Base-by-base conservation (phyloP, 2,113 vertebrate genomes). In the Cnemophilus loriae region DNA sequence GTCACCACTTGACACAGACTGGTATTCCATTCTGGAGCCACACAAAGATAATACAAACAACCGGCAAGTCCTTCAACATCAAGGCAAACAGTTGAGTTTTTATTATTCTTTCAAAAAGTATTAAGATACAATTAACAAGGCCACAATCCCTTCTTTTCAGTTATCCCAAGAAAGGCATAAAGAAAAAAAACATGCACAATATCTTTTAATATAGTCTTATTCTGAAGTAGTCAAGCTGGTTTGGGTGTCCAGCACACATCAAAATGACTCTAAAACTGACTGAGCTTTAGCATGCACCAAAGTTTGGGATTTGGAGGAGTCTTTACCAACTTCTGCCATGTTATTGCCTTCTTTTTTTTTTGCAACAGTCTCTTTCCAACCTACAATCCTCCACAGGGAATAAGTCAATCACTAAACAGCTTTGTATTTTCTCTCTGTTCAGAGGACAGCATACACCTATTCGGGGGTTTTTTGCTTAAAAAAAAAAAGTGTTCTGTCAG, bases 31-130 rank as follows among this genome's bases (percentile, higher is more conserved):
- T 70, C 68, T 71, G 85, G 80, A 95, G 73, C 64, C 68, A 90
- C 11, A 90, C 7, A 12, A 92, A 90, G 92, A 88, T 92, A 88
- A 90, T 18, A 93, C 85, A 96, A 94, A 94, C 68, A 95, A 90
- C 33, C 16, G 6, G 37, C 9, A 81, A 94, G 95, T 84, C 88
- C 95, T 96, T 95, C 95, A 90, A 56, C 24, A 74, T 46, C 50
- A 89, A 81, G 79, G 71, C 71, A 86, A 85, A 76, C 13, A 85
- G 32, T 0, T 78, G 26, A 44, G 8, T 9, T 90, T 91, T 78
- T 90, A 63, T 71, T 91, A 42, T 30, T 69, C 24, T 83, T 67
- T 68, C 27, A 49, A 70, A 91, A 55, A 27, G 2, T 35, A 84
- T 26, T 61, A 78, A 86, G 85, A 93, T 33, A 75, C 14, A 56